These are phyloP conservation scores for Drosophila lacicola DNA, from an alignment of 2,888 invertebrate genomes.

Conservation along the genomic window DNA sequence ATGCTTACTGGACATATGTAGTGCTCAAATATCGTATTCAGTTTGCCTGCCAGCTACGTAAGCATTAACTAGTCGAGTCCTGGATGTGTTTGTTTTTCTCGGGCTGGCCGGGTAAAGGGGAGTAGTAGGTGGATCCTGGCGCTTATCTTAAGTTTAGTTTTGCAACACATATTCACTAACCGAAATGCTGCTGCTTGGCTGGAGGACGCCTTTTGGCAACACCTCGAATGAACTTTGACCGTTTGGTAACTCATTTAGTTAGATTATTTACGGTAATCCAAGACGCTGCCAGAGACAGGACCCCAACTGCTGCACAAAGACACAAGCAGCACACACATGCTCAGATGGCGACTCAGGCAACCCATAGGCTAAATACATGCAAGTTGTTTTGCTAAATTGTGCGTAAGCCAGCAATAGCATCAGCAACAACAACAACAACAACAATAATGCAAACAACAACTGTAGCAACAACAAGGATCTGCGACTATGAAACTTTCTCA, in stretches of 20 bases:
- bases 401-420: constrained; percentile 67
- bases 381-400: constrained; percentile 81
- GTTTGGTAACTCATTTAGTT: constrained; percentile 78
- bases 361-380: constrained; percentile 74
- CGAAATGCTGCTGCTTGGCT: constrained; percentile 5
- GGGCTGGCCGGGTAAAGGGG: background rate
- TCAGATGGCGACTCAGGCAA: constrained; percentile 15
- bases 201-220: constrained; percentile 54
- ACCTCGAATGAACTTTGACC: constrained; percentile 77
- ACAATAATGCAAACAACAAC: constrained; percentile 19
- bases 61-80: constrained; percentile 30
- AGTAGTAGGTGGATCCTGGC: background rate
- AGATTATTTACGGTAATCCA: constrained; percentile 80
- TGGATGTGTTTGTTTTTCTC: constrained; percentile 4
- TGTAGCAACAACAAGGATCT: constrained; percentile 43
- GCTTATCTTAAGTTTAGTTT: constrained; percentile 52
- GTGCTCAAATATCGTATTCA: constrained; percentile 30
- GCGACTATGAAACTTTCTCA: constrained; percentile 65
- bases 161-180: constrained; percentile 37
- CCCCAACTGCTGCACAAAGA: constrained; percentile 6
- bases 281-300: constrained; percentile 55
- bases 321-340: constrained; percentile 6
- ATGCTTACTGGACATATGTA: constrained; percentile 33
- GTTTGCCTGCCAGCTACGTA: constrained; percentile 33
- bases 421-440: constrained; percentile 34